Base-by-base conservation (phyloP, 2,888 invertebrate species). In the Mechanitis messenoides region DNA sequence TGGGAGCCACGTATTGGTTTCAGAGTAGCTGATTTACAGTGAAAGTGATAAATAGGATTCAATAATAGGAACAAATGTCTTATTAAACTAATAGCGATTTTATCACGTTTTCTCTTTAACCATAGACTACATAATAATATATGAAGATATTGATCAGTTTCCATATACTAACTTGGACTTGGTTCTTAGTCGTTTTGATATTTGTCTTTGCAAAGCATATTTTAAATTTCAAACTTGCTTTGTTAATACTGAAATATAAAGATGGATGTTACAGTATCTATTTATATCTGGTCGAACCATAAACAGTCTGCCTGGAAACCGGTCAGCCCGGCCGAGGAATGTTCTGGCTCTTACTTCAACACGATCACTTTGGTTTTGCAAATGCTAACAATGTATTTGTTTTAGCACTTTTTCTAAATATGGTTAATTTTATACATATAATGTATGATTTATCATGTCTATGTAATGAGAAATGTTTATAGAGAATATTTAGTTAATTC, bases 281-380 rank as follows among this genome's bases (percentile, higher is more conserved):
- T 88, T 87, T 89, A 87, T 89, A 88, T 83, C 85, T 84, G 84
- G 84, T 83, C 81, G 81, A 79, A 77, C 85, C 85, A 84, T 87
- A 87, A 87, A 86, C 85, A 81, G 85, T 79, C 75, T 74, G 78
- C 72, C 71, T 74, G 78, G 78, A 86, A 72, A 89, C 89, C 89
- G 87, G 89, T 88, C 85, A 72, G 78, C 76, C 81, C 76, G 78
- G 80, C 82, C 63, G 72, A 76, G 86, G 88, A 86, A 87, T 87
- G 85, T 81, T 83, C 80, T 76, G 78, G 82, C 80, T 85, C 84
- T 83, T 79, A 81, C 83, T 79, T 81, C 83, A 80, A 77, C 71
- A 72, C 78, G 78, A 79, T 78, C 79, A 76, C 73, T 72, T 63
- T 70, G 63, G 72, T 74, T 79, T 80, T 79, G 83, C 82, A 78